These are phyloP conservation scores for Dryas iulia DNA, from an alignment of 1,140 invertebrate species.

Conservation along the genomic window DNA sequence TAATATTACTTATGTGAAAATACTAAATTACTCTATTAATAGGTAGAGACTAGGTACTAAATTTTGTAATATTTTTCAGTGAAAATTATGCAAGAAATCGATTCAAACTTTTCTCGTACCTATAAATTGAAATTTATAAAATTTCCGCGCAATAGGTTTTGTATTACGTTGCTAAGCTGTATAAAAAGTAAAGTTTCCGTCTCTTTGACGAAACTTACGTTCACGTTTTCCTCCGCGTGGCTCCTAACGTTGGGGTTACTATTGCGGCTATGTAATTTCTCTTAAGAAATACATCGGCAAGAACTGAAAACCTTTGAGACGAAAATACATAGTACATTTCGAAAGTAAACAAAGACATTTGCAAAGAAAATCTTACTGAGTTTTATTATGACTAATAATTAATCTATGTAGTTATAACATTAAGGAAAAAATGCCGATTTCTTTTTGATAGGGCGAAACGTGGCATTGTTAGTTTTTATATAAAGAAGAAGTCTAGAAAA, in stretches of 20 bases:
- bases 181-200: background rate
- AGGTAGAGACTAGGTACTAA: too few species aligned
- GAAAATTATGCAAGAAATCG: too few species aligned
- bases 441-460: too few species aligned
- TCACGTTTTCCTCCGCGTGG: conserved; percentile 25
- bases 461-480: too few species aligned
- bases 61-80: too few species aligned
- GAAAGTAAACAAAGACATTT: background rate
- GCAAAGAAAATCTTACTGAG: too few species aligned
- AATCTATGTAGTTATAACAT: too few species aligned
- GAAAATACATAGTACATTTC: conserved; percentile 2
- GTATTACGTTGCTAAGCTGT: background rate
- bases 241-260: background rate
- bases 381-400: too few species aligned
- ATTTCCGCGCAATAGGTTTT: background rate
- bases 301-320: background rate
- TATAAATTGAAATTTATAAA: background rate
- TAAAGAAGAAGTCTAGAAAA: too few species aligned
- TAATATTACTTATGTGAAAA: too few species aligned
- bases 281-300: background rate
- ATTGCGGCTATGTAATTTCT: background rate
- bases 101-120: background rate
- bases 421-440: too few species aligned
- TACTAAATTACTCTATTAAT: too few species aligned
- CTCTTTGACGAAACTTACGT: background rate